phyloP scores from a whole-genome alignment of 2,797 vertebrate species.

The Dipus sagitta region DNA sequence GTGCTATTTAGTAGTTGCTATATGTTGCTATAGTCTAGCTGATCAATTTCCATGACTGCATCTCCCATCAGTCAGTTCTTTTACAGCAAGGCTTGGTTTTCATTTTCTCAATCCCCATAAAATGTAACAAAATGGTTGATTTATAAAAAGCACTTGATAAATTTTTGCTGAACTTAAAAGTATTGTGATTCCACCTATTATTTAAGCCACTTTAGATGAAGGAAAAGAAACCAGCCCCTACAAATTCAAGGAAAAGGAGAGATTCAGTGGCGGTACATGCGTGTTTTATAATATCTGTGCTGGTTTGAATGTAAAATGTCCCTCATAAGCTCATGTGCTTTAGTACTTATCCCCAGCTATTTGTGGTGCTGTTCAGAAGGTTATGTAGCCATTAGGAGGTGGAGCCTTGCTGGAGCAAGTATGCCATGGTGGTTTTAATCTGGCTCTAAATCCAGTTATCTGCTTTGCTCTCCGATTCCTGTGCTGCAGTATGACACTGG shows the following conservation, averaged over 20 bases:
- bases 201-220: neutral
- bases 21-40: neutral
- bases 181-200: neutral
- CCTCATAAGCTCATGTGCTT: too few species aligned
- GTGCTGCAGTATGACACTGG: too few species aligned
- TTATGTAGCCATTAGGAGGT: too few species aligned
- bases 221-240: neutral
- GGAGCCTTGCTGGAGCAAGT: too few species aligned
- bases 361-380: too few species aligned
- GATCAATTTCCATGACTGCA: neutral
- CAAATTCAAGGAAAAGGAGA: neutral
- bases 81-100: neutral
- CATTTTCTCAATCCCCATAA: neutral
- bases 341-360: too few species aligned
- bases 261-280: neutral
- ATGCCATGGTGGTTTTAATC: too few species aligned
- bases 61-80: neutral
- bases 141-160: neutral
- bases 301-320: too few species aligned
- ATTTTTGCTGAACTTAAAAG: neutral
- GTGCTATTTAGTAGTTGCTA: neutral
- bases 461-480: too few species aligned
- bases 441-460: too few species aligned
- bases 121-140: neutral
- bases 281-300: neutral